phyloP scores from a whole-genome alignment of 37 sponge, comb jelly and placozoan species.

The Lycopodina hypogea region DNA sequence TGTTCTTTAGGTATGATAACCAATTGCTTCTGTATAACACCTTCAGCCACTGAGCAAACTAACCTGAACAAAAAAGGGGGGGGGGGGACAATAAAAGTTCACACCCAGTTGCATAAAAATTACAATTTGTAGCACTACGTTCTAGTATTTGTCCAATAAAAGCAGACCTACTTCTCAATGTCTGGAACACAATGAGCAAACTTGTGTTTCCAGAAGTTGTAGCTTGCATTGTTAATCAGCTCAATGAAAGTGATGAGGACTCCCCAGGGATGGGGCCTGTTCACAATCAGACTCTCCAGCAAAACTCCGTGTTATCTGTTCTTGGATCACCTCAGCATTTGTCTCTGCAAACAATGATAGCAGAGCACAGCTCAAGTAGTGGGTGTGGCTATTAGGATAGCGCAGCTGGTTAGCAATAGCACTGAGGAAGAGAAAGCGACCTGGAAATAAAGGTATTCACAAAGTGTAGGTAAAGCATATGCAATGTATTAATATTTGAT shows the following conservation, averaged over 20 bases:
- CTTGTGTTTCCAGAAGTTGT: conserved; percentile 98
- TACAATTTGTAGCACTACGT: no score
- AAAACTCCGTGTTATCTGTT: conserved; percentile 98
- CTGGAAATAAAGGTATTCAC: conserved; percentile 47
- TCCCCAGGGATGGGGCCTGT: conserved; percentile 99
- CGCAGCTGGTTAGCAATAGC: conserved; percentile 98
- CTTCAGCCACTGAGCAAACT: conserved; percentile 92
- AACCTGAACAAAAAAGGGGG: not conserved
- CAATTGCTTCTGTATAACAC: conserved; percentile 91
- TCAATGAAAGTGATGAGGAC: conserved; percentile 99
- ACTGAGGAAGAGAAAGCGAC: conserved; percentile 97
- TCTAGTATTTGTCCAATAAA: no score
- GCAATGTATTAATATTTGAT: no score
- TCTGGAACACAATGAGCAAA: conserved; percentile 99
- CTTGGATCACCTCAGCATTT: conserved; percentile 93
- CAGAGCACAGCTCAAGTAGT: conserved; percentile 98
- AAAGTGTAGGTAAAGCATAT: no score
- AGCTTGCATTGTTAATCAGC: conserved; percentile 90
- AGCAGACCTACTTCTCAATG: conserved; percentile 95
- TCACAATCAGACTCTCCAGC: conserved; percentile 94
- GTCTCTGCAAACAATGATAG: conserved; percentile 92
- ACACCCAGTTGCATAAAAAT: no score
- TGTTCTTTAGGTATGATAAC: conserved; percentile 1
- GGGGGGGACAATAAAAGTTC: not conserved
- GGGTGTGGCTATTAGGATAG: conserved; percentile 99